Evolutionary conservation across 2,113 vertebrate genomes (phyloP).

Genomic region (Myiopsitta monachus): DNA sequence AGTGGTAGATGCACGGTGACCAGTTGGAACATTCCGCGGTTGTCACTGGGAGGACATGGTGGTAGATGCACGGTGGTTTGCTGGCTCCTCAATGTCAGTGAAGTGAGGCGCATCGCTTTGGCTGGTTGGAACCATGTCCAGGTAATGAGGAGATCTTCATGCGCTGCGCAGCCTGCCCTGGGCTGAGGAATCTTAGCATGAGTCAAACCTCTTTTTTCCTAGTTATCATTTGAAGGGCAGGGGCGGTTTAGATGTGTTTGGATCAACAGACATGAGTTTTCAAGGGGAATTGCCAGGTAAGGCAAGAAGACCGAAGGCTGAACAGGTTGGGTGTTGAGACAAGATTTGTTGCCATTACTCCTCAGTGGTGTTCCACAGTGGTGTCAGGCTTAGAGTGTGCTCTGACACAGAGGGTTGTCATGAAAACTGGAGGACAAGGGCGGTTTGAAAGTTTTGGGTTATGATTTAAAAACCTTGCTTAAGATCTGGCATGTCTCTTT

Average conservation of each 20-base stretch:
- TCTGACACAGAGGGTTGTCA: background rate
- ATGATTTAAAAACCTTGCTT: background rate
- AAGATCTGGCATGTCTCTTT: background rate
- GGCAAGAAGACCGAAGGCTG: background rate
- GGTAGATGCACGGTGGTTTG: fast-evolving
- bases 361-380: fast-evolving
- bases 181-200: background rate
- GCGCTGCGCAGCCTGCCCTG: background rate
- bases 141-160: background rate
- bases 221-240: background rate
- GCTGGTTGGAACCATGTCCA: background rate
- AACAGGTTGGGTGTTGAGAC: background rate
- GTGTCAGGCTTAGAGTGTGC: background rate
- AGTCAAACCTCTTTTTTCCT: background rate
- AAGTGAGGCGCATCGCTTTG: fast-evolving
- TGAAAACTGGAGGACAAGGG: background rate
- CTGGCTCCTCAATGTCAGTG: fast-evolving
- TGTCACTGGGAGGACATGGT: fast-evolving
- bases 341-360: background rate
- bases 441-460: background rate
- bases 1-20: background rate
- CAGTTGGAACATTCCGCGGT: background rate
- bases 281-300: background rate
- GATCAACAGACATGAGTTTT: background rate
- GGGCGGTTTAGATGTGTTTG: background rate